Evolutionary conservation across 1,140 invertebrate genomes (phyloP), one percentile per base, ranked within the genome.

Genomic region (Oppia nitens): DNA sequence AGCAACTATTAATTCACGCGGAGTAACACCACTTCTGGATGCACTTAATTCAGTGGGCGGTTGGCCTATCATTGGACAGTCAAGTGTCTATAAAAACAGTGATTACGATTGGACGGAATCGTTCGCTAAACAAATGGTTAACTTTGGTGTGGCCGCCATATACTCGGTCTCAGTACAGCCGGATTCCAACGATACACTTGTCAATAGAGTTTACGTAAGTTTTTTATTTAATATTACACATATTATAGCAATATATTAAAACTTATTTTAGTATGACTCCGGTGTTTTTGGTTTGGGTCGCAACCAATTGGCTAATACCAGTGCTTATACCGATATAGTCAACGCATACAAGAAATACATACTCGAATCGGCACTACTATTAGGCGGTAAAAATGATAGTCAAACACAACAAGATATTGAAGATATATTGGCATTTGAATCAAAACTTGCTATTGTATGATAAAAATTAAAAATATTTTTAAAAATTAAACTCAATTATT

Each of bases 381-480:
- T 61, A 17, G n/a, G 40, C 24, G 17, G 6, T 32, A 45, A 56
- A n/a, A 29, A 49, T 21, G 24, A 62, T 20, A 49, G 25, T n/a
- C 23, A 56, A 25, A 9, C 54, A 21, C 25, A 61, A 3, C 23
- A 29, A 27, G 60, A 61, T 26, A 49, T 61, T 27, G 50, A 51
- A 0, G 56, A 61, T 17, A 28, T 61, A 20, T 26, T 61, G 14
- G 1, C 24, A 25, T 53, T 61, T 47, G 60, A 59, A 28, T 51
- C 32, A 12, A 3, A 29, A 56, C 27, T 59, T 6, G 28, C 57
- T 14, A 84, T 85, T 69, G 83, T 84, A 75, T 23, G 21, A 27
- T n/a, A n/a, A n/a, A n/a, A n/a, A n/a, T n/a, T n/a, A n/a, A n/a
- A n/a, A n/a, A n/a, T n/a, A n/a, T n/a, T n/a, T n/a, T n/a, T n/a